Percentiles rank a stretch among this genome's conserved stretches.
phyloP scores from a whole-genome alignment of 2,113 vertebrate genomes.

The Mobula hypostoma region DNA sequence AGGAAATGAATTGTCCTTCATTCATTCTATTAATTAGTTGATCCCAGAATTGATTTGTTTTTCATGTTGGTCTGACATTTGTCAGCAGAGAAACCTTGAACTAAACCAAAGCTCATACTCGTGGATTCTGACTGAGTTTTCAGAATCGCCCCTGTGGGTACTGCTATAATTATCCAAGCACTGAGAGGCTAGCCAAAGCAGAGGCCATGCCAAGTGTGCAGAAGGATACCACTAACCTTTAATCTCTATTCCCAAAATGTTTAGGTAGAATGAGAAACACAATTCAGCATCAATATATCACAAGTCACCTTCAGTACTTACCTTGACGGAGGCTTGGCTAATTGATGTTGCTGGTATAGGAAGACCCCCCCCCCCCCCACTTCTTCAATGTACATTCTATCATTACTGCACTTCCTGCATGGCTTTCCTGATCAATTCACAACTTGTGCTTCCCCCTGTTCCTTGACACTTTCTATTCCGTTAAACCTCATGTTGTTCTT shows the following conservation, averaged over 20 bases:
- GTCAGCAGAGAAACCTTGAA: not conserved
- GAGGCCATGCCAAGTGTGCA: not conserved
- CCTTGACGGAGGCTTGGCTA: too few relatives aligned
- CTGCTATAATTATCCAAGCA: not conserved
- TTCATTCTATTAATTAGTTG: not conserved
- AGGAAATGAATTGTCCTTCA: not conserved
- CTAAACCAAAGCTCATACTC: not conserved
- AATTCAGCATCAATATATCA: not conserved
- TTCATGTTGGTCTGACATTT: not conserved
- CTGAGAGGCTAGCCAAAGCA: not conserved
- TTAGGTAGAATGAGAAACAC: not conserved
- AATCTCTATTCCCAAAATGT: not conserved
- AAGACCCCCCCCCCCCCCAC: too few relatives aligned
- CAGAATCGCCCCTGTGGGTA: not conserved
- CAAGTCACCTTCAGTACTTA: too few relatives aligned
- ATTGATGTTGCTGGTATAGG: too few relatives aligned
- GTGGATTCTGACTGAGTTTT: not conserved
- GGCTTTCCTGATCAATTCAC: too few relatives aligned
- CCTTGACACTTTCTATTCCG: too few relatives aligned
- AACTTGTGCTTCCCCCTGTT: too few relatives aligned
- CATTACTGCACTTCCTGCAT: too few relatives aligned
- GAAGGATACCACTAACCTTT: not conserved
- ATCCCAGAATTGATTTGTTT: not conserved
- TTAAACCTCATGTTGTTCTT: too few relatives aligned
- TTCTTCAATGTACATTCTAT: too few relatives aligned